Percentiles rank a stretch among this genome's conserved stretches.
phyloP scores from a whole-genome alignment of 2,113 vertebrate genomes.

The Mellivora capensis region DNA sequence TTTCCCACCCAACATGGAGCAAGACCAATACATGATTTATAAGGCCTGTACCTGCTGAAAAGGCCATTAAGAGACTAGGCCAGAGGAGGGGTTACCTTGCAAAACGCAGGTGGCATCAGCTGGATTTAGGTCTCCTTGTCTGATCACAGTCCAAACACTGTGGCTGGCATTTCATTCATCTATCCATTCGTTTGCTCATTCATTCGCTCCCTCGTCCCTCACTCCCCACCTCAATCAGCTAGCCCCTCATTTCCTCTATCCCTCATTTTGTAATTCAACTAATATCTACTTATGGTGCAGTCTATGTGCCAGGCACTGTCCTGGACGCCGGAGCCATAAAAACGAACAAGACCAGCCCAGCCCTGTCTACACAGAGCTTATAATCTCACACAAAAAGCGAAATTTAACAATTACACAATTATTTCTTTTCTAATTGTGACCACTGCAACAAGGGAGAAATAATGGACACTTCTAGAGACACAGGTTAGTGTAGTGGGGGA shows the following conservation, averaged over 20 bases:
- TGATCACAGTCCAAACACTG: neutral
- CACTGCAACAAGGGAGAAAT: neutral
- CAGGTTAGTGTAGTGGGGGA: neutral
- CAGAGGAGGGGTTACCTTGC: neutral
- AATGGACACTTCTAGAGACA: neutral
- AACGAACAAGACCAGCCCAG: neutral
- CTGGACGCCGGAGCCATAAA: neutral
- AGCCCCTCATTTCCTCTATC: neutral
- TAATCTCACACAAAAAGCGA: neutral
- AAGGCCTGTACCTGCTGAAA: neutral
- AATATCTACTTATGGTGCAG: neutral
- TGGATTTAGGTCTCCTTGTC: neutral
- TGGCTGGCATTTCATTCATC: neutral
- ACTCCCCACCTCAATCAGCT: neutral
- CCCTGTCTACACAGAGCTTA: neutral
- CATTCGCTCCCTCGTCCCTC: neutral
- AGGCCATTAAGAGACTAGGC: neutral
- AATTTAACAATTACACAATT: neutral
- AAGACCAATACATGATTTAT: neutral
- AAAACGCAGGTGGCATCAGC: neutral
- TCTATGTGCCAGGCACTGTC: neutral
- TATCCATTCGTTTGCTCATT: neutral
- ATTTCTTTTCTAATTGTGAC: neutral
- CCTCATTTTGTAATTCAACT: neutral
- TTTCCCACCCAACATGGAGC: neutral